phyloP scores from a whole-genome alignment of 2,797 vertebrate species.

The Tapera naevia region DNA sequence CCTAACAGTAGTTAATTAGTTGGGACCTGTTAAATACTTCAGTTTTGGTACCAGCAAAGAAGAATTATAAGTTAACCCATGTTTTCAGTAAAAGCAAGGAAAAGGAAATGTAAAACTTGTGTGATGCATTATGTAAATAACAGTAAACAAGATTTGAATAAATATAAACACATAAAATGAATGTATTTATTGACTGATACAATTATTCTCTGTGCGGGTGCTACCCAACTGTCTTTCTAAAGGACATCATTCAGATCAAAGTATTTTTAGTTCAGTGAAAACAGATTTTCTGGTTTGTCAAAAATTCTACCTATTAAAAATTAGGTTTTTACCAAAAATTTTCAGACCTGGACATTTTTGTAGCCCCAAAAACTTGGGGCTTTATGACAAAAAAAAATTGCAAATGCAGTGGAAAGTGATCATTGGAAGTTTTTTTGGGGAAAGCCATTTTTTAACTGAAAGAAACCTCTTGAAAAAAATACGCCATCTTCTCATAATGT shows the following conservation, averaged over 20 bases:
- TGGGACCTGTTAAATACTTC: background rate
- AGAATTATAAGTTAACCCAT: rapidly evolving
- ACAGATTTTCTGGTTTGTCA: background rate
- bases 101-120: background rate
- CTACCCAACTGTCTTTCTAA: background rate
- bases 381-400: background rate
- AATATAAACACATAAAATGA: background rate
- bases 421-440: rapidly evolving
- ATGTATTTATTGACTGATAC: background rate
- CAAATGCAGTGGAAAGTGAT: background rate
- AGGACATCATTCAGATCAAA: background rate
- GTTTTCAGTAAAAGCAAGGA: background rate
- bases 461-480: background rate
- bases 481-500: background rate
- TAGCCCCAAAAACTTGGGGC: background rate
- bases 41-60: background rate
- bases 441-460: background rate
- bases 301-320: background rate
- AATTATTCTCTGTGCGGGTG: background rate
- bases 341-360: background rate
- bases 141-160: background rate
- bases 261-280: background rate
- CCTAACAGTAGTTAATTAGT: background rate
- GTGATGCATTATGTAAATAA: background rate
- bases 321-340: background rate